Evolutionary conservation across 2,888 invertebrate genomes (phyloP).

Genomic region (Ophion ellenae): DNA sequence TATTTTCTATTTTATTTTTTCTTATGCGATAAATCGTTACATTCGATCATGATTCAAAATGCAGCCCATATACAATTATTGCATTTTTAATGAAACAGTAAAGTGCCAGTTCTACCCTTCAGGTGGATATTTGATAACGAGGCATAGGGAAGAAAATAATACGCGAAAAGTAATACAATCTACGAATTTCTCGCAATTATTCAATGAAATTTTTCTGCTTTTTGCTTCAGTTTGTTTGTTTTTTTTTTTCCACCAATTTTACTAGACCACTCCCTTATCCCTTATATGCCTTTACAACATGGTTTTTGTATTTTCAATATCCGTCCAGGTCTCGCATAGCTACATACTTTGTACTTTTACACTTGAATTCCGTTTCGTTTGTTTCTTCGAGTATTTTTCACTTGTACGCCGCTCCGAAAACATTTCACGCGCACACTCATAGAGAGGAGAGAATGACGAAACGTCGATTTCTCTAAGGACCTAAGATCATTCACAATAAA

Average conservation of each 20-base stretch:
- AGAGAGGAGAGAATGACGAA: conserved; percentile 18
- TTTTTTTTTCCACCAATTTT: conserved; percentile 67
- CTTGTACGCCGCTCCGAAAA: conserved; percentile 28
- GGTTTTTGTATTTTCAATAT: conserved; percentile 66
- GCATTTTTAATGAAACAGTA: conserved; percentile 76
- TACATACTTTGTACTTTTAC: conserved; percentile 76
- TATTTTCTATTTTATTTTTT: conserved; percentile 78
- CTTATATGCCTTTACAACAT: conserved; percentile 78
- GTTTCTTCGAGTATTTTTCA: conserved; percentile 54
- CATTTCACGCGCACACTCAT: neutral
- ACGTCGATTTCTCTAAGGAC: conserved; percentile 46
- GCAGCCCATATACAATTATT: conserved; percentile 83
- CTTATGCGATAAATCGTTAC: conserved; percentile 81
- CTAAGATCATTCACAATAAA: conserved; percentile 50
- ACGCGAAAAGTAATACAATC: conserved; percentile 35
- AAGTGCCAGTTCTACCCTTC: conserved; percentile 64
- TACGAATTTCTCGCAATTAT: conserved; percentile 18
- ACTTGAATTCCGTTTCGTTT: conserved; percentile 63
- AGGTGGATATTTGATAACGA: conserved; percentile 63
- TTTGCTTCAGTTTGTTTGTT: conserved; percentile 7
- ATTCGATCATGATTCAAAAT: conserved; percentile 82
- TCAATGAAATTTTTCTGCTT: conserved; percentile 23
- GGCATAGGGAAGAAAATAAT: conserved; percentile 39
- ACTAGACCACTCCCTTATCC: conserved; percentile 77
- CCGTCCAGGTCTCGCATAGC: conserved; percentile 78